Evolutionary conservation across 2,797 vertebrate genomes (phyloP).

Genomic region (Cyclopterus lumpus): DNA sequence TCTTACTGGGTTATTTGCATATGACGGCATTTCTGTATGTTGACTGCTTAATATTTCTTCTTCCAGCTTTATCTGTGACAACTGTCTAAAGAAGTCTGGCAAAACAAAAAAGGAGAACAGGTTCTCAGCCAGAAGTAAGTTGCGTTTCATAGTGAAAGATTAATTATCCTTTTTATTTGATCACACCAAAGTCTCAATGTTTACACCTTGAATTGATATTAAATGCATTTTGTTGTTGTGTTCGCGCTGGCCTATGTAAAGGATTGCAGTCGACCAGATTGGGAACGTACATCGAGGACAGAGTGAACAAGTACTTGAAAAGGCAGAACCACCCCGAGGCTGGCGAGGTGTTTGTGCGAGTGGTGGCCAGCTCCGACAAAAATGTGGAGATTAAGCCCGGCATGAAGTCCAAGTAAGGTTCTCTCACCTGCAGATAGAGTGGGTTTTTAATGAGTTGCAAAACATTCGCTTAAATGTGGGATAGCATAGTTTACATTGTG

Average conservation of each 20-base stretch:
- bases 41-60: conserved; percentile 13
- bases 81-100: conserved; percentile 96
- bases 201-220: background rate
- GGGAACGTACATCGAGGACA: conserved; percentile 95
- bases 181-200: background rate
- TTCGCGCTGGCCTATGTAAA: conserved; percentile 56
- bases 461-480: background rate
- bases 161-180: background rate
- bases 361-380: conserved; percentile 99
- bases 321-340: conserved; percentile 97
- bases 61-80: conserved; percentile 95
- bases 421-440: background rate
- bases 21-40: background rate
- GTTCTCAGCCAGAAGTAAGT: conserved; percentile 97
- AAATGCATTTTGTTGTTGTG: background rate
- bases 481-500: background rate
- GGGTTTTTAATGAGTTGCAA: background rate
- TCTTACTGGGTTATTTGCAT: background rate
- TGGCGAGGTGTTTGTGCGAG: conserved; percentile 97
- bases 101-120: conserved; percentile 98
- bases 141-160: background rate
- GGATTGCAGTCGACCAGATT: conserved; percentile 93
- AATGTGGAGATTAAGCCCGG: conserved; percentile 97
- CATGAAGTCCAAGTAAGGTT: conserved; percentile 95
- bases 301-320: conserved; percentile 98